These are phyloP conservation scores for Protodeltote pygarga DNA, from an alignment of 2,888 invertebrate species.

Conservation along the genomic window DNA sequence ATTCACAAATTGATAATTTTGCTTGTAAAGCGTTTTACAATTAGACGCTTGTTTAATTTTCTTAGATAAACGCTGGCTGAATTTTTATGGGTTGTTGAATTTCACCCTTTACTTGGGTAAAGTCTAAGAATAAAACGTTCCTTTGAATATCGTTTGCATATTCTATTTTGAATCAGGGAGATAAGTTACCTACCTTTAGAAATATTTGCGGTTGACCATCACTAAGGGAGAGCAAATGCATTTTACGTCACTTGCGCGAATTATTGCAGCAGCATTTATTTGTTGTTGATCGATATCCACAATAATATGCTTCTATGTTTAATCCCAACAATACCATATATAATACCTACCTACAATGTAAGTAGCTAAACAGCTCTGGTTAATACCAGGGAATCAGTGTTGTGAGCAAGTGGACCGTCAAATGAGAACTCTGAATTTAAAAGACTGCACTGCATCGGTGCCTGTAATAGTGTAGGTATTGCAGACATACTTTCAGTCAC, in stretches of 20 bases:
- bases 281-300: background rate
- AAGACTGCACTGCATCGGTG: constrained; percentile 22
- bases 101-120: constrained; percentile 44
- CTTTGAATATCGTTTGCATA: constrained; percentile 30
- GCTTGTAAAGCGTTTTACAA: constrained; percentile 51
- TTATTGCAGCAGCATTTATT: too few relatives aligned
- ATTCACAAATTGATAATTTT: constrained; percentile 38
- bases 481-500: too few relatives aligned
- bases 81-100: constrained; percentile 61
- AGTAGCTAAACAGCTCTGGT: constrained; percentile 1
- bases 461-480: too few relatives aligned
- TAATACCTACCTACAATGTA: background rate
- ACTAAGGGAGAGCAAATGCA: too few relatives aligned
- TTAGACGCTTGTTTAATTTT: constrained; percentile 42
- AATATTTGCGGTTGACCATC: too few relatives aligned
- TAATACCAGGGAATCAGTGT: constrained; percentile 13
- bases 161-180: background rate
- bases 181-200: too few relatives aligned
- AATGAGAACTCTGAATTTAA: constrained; percentile 34
- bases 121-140: constrained; percentile 23
- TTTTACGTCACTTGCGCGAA: too few relatives aligned
- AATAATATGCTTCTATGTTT: too few relatives aligned
- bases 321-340: constrained; percentile 1
- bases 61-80: constrained; percentile 42
- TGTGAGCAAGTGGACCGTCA: constrained; percentile 41